phyloP scores from a whole-genome alignment of 2,888 invertebrate species.

The Seira sanloemensis region DNA sequence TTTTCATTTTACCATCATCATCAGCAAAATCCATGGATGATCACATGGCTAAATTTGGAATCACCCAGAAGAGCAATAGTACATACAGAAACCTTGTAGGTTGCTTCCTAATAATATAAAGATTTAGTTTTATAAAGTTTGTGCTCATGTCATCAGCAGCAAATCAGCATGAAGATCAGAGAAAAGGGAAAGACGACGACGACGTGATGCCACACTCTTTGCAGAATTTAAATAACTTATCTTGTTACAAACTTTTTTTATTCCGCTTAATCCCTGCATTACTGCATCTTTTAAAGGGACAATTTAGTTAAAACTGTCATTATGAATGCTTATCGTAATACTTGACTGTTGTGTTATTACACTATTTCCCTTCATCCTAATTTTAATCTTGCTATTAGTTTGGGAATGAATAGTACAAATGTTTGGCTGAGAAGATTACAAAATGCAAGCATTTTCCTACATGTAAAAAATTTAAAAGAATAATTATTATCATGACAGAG shows the following conservation, averaged over 20 bases:
- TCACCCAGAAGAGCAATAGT: conserved; percentile 45
- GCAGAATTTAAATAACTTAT: background rate
- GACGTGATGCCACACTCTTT: background rate
- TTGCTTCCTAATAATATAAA: conserved; percentile 25
- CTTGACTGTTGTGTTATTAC: too few species aligned
- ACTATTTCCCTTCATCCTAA: background rate
- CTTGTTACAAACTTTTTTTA: too few species aligned
- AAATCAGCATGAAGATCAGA: conserved; percentile 15
- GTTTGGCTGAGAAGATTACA: background rate
- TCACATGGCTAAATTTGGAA: conserved; percentile 72
- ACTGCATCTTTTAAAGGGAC: too few species aligned
- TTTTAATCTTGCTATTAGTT: background rate
- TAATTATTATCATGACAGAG: too few species aligned
- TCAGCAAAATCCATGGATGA: conserved; percentile 64
- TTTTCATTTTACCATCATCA: conserved; percentile 64
- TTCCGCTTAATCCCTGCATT: background rate
- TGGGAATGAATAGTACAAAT: too few species aligned
- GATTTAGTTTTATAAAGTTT: background rate
- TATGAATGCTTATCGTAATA: too few species aligned
- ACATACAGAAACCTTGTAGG: conserved; percentile 23
- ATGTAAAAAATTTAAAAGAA: too few species aligned
- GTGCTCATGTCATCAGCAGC: conserved; percentile 47
- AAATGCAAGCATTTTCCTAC: background rate
- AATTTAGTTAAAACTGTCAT: too few species aligned
- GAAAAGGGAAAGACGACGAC: conserved; percentile 33